These are phyloP conservation scores for Dromiciops gliroides DNA, from an alignment of 2,113 vertebrate genomes.

Conservation along the genomic window DNA sequence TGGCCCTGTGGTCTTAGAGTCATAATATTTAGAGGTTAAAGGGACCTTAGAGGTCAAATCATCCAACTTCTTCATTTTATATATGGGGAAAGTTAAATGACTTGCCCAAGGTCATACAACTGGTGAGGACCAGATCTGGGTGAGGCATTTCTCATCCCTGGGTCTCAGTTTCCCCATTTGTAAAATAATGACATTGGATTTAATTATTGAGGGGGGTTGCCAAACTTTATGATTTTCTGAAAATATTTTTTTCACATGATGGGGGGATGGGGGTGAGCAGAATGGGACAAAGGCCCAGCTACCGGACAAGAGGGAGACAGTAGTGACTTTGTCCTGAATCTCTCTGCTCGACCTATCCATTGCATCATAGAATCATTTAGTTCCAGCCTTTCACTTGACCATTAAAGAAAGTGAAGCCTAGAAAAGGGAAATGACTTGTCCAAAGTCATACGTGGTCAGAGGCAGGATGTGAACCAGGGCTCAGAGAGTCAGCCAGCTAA, in stretches of 20 bases:
- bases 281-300: neutral
- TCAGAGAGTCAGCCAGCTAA: neutral
- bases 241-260: neutral
- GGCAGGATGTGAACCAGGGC: neutral
- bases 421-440: neutral
- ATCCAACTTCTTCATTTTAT: neutral
- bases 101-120: neutral
- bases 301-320: neutral
- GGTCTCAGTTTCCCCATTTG: neutral
- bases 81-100: neutral
- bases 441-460: neutral
- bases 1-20: neutral
- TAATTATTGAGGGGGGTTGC: neutral
- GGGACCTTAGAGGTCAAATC: neutral
- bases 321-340: neutral
- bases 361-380: neutral
- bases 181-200: neutral
- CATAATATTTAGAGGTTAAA: too few species aligned
- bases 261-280: too few species aligned
- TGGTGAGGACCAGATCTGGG: neutral
- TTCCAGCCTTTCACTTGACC: neutral
- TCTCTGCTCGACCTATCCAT: neutral
- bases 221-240: neutral
- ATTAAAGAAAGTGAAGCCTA: neutral
- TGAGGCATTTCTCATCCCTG: neutral